Percentiles rank a stretch among this genome's conserved stretches.
phyloP scores from a whole-genome alignment of 2,888 invertebrate genomes.

The Hololepta plana region DNA sequence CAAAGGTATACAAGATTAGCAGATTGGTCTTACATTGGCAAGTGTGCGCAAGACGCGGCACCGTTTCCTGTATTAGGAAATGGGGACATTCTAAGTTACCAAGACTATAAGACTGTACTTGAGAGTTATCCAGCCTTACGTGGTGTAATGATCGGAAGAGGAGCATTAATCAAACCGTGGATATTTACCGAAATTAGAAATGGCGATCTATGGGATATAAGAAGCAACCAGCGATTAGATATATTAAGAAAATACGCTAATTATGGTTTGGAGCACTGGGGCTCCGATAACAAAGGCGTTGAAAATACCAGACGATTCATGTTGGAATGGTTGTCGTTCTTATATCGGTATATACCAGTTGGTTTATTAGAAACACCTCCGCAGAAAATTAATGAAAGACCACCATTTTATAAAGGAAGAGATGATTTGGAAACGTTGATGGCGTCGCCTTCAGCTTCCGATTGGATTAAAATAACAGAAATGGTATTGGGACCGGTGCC shows the following conservation, averaged over 20 bases:
- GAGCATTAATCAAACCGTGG: conserved; percentile 97
- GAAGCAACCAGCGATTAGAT: conserved; percentile 76
- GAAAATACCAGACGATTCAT: conserved; percentile 82
- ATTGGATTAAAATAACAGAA: conserved; percentile 92
- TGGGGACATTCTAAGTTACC: conserved; percentile 79
- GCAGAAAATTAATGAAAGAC: conserved; percentile 86
- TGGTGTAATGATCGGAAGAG: conserved; percentile 76
- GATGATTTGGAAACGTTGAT: conserved; percentile 84
- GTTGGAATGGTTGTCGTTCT: conserved; percentile 85
- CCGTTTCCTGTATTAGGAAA: conserved; percentile 85
- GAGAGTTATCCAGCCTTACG: conserved; percentile 21
- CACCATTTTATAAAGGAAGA: conserved; percentile 66
- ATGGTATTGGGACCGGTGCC: conserved; percentile 92
- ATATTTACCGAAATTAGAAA: conserved; percentile 96
- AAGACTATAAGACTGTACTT: conserved; percentile 54
- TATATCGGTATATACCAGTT: conserved; percentile 87
- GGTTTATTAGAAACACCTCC: conserved; percentile 78
- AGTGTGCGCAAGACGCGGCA: conserved; percentile 53
- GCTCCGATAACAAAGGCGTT: conserved; percentile 87
- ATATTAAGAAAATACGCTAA: conserved; percentile 73
- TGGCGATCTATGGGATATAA: conserved; percentile 74
- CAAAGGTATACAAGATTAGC: conserved; percentile 87
- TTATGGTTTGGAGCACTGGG: conserved; percentile 97
- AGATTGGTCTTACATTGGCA: conserved; percentile 87
- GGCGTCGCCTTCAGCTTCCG: conserved; percentile 65